Evolutionary conservation across 2,797 vertebrate genomes (phyloP).

Genomic region (Adrianichthys oophorus): DNA sequence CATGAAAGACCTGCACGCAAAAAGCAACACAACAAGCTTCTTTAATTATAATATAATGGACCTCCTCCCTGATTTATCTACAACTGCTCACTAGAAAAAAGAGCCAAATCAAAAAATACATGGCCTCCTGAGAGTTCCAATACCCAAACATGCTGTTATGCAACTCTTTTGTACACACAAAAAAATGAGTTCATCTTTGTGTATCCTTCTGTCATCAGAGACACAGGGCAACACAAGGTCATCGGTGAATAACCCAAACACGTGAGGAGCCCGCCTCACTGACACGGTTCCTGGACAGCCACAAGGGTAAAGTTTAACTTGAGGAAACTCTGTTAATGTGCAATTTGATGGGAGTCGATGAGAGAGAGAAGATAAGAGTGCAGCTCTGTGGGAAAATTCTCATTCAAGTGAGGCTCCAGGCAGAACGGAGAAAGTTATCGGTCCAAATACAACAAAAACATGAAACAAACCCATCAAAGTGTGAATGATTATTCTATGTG

Average conservation of each 20-base stretch:
- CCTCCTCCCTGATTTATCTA: not conserved
- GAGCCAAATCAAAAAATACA: not conserved
- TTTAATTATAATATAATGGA: slow-evolving; percentile 6
- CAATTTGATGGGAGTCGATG: too few relatives aligned
- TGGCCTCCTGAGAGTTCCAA: too few relatives aligned
- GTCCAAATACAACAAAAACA: too few relatives aligned
- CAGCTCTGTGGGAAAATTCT: not conserved
- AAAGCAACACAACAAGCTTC: not conserved
- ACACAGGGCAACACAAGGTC: not conserved
- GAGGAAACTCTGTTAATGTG: slow-evolving; percentile 12
- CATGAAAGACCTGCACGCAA: slow-evolving; percentile 89
- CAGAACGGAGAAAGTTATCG: too few relatives aligned
- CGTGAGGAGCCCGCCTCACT: slow-evolving; percentile 21
- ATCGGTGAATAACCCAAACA: slow-evolving; percentile 27
- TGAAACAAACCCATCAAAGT: too few relatives aligned
- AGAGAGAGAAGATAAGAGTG: not conserved
- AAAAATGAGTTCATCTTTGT: slow-evolving; percentile 6
- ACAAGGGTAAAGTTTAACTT: slow-evolving; percentile 56
- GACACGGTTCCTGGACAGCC: not conserved
- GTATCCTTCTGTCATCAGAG: not conserved
- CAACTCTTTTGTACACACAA: not conserved
- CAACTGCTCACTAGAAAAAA: not conserved
- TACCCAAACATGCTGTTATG: too few relatives aligned
- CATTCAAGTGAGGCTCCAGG: not conserved
- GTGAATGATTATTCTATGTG: too few relatives aligned